Evolutionary conservation across 2,888 invertebrate species (phyloP), one percentile per base, ranked within the genome.

Genomic region (Shargacucullia verbasci): DNA sequence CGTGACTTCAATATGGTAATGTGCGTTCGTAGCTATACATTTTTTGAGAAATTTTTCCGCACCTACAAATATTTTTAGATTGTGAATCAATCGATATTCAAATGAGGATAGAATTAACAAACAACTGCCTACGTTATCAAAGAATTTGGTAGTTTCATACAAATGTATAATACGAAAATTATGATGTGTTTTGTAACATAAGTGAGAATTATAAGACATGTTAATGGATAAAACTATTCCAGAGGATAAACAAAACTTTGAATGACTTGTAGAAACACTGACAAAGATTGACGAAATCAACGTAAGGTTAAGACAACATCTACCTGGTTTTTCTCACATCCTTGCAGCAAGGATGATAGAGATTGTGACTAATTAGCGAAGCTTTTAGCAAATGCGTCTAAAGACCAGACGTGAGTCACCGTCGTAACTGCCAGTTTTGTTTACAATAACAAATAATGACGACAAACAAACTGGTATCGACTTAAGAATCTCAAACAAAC

Each of bases 1-100:
- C 91, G 89, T 90, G 90, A 90, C 90, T 90, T 82, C 81, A 80
- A 82, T 84, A 85, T 84, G 82, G 80, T 86, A 83, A 82, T 83
- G 76, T 73, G 70, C 82, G 78, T 81, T 82, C 79, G 78, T 79
- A 80, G 55, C 43, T 70, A 72, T 59, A 64, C 20, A 60, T 66
- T 80, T 78, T 82, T 76, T 70, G 70, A 65, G 56, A 73, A 75
- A 70, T 70, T 71, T 78, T 76, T 70, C 76, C 78, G 74, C 67
- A 69, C 66, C 64, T 72, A 68, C 41, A 54, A 65, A 62, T 71
- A 69, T 73, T 73, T 77, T 60, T 61, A 59, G 60, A 53, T 31
- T 62, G 65, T 76, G 73, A 81, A 65, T 61, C 67, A 77, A 74
- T 79, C 71, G 61, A 59, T 70, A 70, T 52, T 66, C 56, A 46